Percentiles rank a stretch among this genome's conserved stretches.
These are phyloP conservation scores for Sussaba pulchella DNA, from an alignment of 2,888 invertebrate genomes.

Conservation along the genomic window DNA sequence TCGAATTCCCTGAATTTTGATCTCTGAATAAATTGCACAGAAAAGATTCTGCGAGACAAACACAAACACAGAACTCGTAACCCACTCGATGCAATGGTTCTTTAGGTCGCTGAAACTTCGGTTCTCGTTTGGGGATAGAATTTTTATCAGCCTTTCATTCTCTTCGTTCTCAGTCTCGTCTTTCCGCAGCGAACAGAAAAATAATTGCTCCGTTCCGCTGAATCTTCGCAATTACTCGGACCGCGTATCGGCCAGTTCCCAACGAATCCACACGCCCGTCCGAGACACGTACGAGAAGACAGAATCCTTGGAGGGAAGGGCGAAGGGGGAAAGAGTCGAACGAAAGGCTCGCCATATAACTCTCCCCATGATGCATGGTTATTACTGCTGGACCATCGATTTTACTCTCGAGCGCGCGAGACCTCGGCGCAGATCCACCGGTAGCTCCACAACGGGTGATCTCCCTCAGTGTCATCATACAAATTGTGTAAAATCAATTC, in stretches of 20 bases:
- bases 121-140: conserved; percentile 2
- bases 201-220: conserved; percentile 70
- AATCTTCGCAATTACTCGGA: conserved; percentile 67
- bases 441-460: conserved; percentile 52
- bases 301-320: background rate
- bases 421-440: conserved; percentile 20
- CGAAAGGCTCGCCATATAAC: conserved; percentile 64
- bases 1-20: no score
- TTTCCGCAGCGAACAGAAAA: conserved; percentile 53
- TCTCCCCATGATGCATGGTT: conserved; percentile 69
- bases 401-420: conserved; percentile 49
- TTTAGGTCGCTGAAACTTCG: conserved; percentile 13
- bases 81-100: background rate
- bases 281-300: conserved; percentile 36
- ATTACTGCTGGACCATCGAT: conserved; percentile 68
- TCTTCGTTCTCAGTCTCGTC: conserved; percentile 36
- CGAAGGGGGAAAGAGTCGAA: conserved; percentile 24
- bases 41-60: background rate
- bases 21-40: background rate
- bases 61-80: background rate
- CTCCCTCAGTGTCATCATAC: conserved; percentile 51
- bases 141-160: conserved; percentile 22
- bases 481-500: no score
- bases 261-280: conserved; percentile 29
- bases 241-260: conserved; percentile 65